Base-by-base conservation (phyloP, 2,888 invertebrate genomes). In the Lysandra bellargus region DNA sequence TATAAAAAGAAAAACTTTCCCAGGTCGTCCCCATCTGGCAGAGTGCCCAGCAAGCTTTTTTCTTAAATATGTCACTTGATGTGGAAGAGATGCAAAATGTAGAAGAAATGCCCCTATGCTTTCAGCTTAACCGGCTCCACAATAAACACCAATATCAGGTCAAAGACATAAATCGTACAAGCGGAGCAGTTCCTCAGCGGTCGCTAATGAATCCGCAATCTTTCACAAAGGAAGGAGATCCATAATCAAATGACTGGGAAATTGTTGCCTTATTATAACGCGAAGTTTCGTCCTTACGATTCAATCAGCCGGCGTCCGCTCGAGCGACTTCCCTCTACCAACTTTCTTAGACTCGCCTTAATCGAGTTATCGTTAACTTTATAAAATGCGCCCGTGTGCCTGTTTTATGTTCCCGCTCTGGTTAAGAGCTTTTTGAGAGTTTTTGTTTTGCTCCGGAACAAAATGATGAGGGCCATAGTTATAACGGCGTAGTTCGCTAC, bases 301-400 rank as follows among this genome's bases (percentile, higher is more conserved):
- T 88, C 88, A 89, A 90, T 90, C 89, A 88, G 84, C 84, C 85
- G 83, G 83, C 82, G 82, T 84, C 86, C 85, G 84, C 85, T 85
- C 86, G 86, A 88, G 78, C 79, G 81, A 88, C 89, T 90, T 90
- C 83, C 87, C 84, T 87, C 80, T 80, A 74, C 78, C 78, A 91
- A 91, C 88, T 91, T 90, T 88, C 87, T 90, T 88, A 87, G 87
- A 87, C 90, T 89, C 87, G 87, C 86, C 89, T 88, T 91, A 92
- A 92, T 91, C 90, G 90, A 91, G 91, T 92, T 91, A 84, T 84
- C 86, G 88, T 90, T 90, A 91, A 92, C 90, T 92, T 92, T 89
- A 88, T 90, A 91, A 90, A 92, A 91, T 88, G 89, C 89, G 89
- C 89, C 76, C 88, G 91, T 89, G 88, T 88, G 90, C 89, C 89